phyloP scores from a whole-genome alignment of 2,797 vertebrate genomes.

The Gambusia yucatana region DNA sequence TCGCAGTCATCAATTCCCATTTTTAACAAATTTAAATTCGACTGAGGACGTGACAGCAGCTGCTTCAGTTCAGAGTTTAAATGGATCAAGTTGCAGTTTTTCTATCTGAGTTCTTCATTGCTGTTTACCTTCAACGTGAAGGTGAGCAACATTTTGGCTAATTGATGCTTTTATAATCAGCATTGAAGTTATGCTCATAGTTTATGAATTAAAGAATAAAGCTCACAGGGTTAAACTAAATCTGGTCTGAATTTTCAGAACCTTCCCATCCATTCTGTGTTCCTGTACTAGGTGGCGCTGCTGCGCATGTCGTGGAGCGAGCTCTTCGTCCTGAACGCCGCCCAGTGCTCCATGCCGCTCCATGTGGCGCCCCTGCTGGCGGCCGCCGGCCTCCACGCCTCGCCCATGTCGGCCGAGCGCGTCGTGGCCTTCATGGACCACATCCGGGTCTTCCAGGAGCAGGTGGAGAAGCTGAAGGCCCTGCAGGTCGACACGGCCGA shows the following conservation, averaged over 20 bases:
- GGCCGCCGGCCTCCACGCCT: slow-evolving; percentile 87
- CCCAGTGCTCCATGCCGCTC: slow-evolving; percentile 89
- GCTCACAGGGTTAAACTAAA: background rate
- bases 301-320: slow-evolving; percentile 90
- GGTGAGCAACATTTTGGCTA: background rate
- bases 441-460: slow-evolving; percentile 90
- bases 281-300: slow-evolving; percentile 79
- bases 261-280: background rate
- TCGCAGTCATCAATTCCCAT: background rate
- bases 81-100: background rate
- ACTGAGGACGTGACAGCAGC: background rate
- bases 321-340: slow-evolving; percentile 89
- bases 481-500: slow-evolving; percentile 89
- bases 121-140: background rate
- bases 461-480: slow-evolving; percentile 90
- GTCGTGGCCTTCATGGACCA: slow-evolving; percentile 93
- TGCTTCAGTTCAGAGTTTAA: background rate
- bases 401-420: slow-evolving; percentile 87
- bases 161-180: background rate
- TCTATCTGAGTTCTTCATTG: background rate
- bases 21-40: background rate
- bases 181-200: background rate
- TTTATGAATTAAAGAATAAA: background rate
- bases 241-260: background rate
- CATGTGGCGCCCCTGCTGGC: slow-evolving; percentile 88